Evolutionary conservation across 2,888 invertebrate genomes (phyloP), one percentile per base, ranked within the genome.

Genomic region (Rhingia rostrata): DNA sequence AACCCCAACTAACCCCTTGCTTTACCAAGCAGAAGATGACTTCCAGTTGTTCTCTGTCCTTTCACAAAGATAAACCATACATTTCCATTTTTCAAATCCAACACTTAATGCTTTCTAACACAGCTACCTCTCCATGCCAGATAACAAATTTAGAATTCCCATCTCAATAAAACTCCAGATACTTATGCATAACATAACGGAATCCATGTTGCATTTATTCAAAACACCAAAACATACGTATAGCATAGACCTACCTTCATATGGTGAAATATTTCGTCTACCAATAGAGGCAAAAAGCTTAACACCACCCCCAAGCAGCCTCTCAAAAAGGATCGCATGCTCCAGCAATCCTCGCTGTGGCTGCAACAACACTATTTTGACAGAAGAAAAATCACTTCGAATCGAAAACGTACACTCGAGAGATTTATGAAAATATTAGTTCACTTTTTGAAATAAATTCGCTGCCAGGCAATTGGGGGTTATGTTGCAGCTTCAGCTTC

Each of bases 391-490:
- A 82, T 77, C 81, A 77, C 81, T 82, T 82, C 81, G 58, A 77
- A 53, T 82, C 81, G 64, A 64, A 66, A 77, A 41, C 81, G 70
- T 43, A 63, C 70, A 70, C 81, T 75, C 75, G 56, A 45, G 70
- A 82, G 77, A 82, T 82, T 82, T 82, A 82, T 77, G 77, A 82
- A 82, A 82, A 82, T 82, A 82, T 82, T 82, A 77, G 81, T 77
- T 82, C 60, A 66, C 77, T 81, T 75, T 77, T 75, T 37, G 77
- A 75, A 77, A 77, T 82, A 82, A 82, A 75, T 75, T 81, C 63
- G 64, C 81, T 81, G 69, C 74, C 69, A 81, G 75, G 63, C 56
- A 75, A 81, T 75, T 64, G 64, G 56, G 39, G 66, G 75, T 45
- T 75, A 66, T 66, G 22, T 5, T 37, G n/a, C 33, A 33, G 30